Evolutionary conservation across 2,888 invertebrate genomes (phyloP).

Genomic region (Cosmorhoe ocellata): DNA sequence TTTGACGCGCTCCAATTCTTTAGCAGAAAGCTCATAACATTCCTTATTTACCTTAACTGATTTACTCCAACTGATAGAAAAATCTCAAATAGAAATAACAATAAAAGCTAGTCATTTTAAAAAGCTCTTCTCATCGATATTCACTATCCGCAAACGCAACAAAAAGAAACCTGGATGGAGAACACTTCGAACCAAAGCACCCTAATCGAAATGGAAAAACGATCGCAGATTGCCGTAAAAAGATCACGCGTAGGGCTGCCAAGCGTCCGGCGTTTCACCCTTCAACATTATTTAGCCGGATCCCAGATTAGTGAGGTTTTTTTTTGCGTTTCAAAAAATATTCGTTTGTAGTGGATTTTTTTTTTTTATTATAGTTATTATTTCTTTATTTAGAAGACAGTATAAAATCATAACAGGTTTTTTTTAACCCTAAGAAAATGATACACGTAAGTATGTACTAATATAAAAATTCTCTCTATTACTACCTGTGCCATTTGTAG

Average conservation of each 20-base stretch:
- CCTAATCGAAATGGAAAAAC: slow-evolving; percentile 74
- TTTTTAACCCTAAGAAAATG: too few species aligned
- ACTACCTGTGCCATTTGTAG: too few species aligned
- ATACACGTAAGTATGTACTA: too few species aligned
- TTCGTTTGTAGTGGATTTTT: neutral
- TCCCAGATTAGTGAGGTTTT: neutral
- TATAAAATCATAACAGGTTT: too few species aligned
- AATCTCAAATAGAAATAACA: slow-evolving; percentile 17
- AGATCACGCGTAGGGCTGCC: slow-evolving; percentile 54
- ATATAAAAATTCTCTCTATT: too few species aligned
- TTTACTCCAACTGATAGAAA: neutral
- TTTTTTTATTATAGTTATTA: neutral
- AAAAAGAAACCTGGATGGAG: slow-evolving; percentile 47
- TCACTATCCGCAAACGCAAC: slow-evolving; percentile 43
- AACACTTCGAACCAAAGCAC: slow-evolving; percentile 52
- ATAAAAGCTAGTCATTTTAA: slow-evolving; percentile 18
- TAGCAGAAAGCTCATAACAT: too few species aligned
- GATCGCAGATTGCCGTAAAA: slow-evolving; percentile 77
- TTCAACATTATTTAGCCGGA: neutral
- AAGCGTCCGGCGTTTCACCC: slow-evolving; percentile 1
- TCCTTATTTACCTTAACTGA: too few species aligned
- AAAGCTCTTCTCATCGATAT: slow-evolving; percentile 43
- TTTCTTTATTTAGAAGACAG: too few species aligned
- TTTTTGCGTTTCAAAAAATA: too few species aligned
- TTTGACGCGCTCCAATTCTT: too few species aligned